phyloP scores from a whole-genome alignment of 2,113 vertebrate species.

The Nothocercus nigrocapillus region DNA sequence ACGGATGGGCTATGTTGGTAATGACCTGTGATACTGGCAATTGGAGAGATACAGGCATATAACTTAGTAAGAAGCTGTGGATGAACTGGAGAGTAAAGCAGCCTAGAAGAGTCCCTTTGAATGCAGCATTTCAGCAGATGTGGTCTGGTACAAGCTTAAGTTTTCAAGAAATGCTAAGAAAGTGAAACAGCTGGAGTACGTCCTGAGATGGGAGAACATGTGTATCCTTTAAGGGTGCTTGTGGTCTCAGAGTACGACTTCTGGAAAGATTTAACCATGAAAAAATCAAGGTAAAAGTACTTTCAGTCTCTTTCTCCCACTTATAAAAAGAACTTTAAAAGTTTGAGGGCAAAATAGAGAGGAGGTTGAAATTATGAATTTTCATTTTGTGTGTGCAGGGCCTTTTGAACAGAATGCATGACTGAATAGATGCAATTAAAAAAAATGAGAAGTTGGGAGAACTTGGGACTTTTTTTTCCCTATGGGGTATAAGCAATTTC shows the following conservation, averaged over 20 bases:
- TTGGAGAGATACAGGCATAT: not conserved
- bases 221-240: accelerated
- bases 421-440: not conserved
- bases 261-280: not conserved
- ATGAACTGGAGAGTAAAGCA: not conserved
- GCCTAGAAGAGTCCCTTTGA: not conserved
- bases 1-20: not conserved
- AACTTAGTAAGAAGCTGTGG: not conserved
- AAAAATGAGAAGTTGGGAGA: not conserved
- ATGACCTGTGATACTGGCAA: not conserved
- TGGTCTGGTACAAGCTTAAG: not conserved
- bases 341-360: not conserved
- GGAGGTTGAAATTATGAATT: not conserved
- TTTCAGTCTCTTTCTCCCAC: not conserved
- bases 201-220: not conserved
- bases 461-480: not conserved
- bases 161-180: not conserved
- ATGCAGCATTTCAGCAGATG: accelerated
- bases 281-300: not conserved
- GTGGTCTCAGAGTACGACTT: not conserved
- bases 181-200: not conserved
- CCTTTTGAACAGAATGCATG: not conserved
- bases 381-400: not conserved
- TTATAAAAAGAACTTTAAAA: not conserved
- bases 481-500: not conserved